These are phyloP conservation scores for Leuciscus idus DNA, from an alignment of 2,113 vertebrate genomes.

Conservation along the genomic window DNA sequence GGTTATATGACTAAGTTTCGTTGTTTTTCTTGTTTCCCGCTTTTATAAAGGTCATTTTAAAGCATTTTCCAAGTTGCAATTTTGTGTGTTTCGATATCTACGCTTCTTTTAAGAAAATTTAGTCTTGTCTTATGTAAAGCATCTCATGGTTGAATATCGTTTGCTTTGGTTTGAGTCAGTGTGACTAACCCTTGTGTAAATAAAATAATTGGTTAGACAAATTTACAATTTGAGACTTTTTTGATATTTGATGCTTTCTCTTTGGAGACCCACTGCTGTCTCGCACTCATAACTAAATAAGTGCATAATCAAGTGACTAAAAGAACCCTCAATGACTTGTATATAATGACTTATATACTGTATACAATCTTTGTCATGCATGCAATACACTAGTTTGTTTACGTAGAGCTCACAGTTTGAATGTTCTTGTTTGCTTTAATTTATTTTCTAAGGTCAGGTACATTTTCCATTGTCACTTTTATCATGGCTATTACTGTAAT, in stretches of 20 bases:
- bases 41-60: constrained; percentile 46
- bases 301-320: background rate
- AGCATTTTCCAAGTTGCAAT: constrained; percentile 46
- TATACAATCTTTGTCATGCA: background rate
- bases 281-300: background rate
- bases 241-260: background rate
- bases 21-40: constrained; percentile 2
- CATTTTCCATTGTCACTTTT: background rate
- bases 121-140: constrained; percentile 51
- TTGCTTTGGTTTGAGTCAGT: constrained; percentile 53
- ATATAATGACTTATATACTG: too few species aligned
- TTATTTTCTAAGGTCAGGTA: background rate
- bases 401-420: background rate
- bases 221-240: background rate
- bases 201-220: constrained; percentile 64
- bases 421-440: too few species aligned
- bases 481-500: background rate
- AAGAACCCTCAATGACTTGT: too few species aligned
- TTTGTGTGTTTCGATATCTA: constrained; percentile 41
- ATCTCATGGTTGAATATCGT: constrained; percentile 45
- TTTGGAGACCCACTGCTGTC: background rate
- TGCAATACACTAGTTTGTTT: background rate
- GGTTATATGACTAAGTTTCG: constrained; percentile 30
- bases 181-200: constrained; percentile 66
- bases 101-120: constrained; percentile 52